Base-by-base conservation (phyloP, 2,113 vertebrate species). In the Australoheros scitulus region DNA sequence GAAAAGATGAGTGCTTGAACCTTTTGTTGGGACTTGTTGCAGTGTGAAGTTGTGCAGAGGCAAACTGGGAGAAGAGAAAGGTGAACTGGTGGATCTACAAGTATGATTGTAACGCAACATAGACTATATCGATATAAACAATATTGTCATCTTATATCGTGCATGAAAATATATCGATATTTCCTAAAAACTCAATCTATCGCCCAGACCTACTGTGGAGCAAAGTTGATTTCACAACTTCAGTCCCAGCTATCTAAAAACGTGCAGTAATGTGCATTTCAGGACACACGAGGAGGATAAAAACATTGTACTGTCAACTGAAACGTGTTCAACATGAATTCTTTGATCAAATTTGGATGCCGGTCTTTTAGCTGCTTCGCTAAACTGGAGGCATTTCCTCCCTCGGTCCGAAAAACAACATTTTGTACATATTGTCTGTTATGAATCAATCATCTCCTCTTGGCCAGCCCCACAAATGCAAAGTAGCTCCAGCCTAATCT, bases 311-410 rank as follows among this genome's bases (percentile, higher is more conserved):
- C 11, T 50, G 24, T 70, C 7, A 50, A 70, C 22, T 70, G 18
- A 50, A 50, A 50, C 0, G 0, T 13, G 8, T 41, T 7, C 15
- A 70, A 29, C 2, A 3, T 18, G 22, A 50, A 50, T 10, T 29
- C 5, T 24, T 22, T 57, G 56, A 68, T 47, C 24, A 68, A 22
- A 26, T 68, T 24, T 26, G 9, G 41, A 47, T 26, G 47, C 22
- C 22, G 0, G 0, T 70, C 43, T 52, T 70, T 70, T 0, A 29
- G 0, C 1, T 18, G 22, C 22, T 15, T 29, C 18, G 41, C 64
- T 29, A 29, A 18, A 70, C 6, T 50, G 9, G 22, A 50, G 50
- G 17, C 17, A 55, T 20, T 8, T 8, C 18, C 18, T 20, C 18
- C 41, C 11, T 13, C 11, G 3, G 17, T 20, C 17, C 2, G 24